Conservation (phyloP, 1,140 invertebrate genomes). For the Stegodyphus dumicola region DNA sequence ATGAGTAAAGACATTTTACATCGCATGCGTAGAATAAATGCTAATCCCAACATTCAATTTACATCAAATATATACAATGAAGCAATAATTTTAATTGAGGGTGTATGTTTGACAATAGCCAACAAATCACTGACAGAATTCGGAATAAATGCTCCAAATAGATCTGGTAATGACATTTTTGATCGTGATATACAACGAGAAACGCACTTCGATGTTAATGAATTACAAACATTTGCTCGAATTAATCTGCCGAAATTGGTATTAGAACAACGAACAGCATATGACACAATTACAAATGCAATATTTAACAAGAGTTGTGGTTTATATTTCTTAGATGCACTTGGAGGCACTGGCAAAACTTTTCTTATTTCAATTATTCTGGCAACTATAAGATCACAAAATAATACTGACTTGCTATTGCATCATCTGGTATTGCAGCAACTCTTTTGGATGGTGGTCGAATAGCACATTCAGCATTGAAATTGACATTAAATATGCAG, state of each 20-base stretch:
- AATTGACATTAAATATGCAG: slow-evolving; percentile 66
- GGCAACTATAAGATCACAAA: slow-evolving; percentile 60
- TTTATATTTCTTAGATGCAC: slow-evolving; percentile 28
- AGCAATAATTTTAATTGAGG: slow-evolving; percentile 3
- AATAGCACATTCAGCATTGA: slow-evolving; percentile 72
- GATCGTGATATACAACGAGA: slow-evolving; percentile 8
- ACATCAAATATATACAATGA: slow-evolving; percentile 3
- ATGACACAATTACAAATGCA: slow-evolving; percentile 24
- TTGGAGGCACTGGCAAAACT: slow-evolving; percentile 20
- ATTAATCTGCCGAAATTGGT: slow-evolving; percentile 22
- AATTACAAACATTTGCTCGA: not conserved
- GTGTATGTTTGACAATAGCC: slow-evolving; percentile 3
- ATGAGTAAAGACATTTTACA: slow-evolving; percentile 5
- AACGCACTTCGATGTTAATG: not conserved
- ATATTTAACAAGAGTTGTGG: not conserved
- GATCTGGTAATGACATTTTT: not conserved
- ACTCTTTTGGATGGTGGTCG: slow-evolving; percentile 70
- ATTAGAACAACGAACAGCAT: slow-evolving; percentile 15
- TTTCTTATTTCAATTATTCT: slow-evolving; percentile 57
- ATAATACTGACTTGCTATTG: slow-evolving; percentile 60
- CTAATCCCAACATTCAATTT: slow-evolving; percentile 5
- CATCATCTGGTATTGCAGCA: slow-evolving; percentile 63
- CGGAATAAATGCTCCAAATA: not conserved
- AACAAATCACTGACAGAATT: slow-evolving; percentile 6
- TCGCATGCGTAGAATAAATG: not conserved